These are phyloP conservation scores for Thymelicus acteon DNA, from an alignment of 2,888 invertebrate species.

Conservation along the genomic window DNA sequence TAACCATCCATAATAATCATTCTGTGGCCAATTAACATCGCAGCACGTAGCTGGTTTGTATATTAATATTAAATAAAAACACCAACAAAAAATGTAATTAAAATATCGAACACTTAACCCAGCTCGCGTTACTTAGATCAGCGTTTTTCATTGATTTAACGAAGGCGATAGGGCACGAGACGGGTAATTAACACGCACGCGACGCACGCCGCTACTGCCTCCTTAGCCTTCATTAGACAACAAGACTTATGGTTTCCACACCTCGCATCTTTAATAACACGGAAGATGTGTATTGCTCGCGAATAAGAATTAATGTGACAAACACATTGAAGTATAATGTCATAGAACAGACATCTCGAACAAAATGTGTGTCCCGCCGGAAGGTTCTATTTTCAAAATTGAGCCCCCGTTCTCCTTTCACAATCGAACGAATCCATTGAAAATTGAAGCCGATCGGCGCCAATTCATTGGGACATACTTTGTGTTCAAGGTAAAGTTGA, in stretches of 20 bases:
- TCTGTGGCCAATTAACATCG: not conserved
- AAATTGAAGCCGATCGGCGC: no score
- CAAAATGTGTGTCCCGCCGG: no score
- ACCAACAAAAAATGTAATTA: slow-evolving; percentile 1
- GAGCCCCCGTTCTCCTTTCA: no score
- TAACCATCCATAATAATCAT: not conserved
- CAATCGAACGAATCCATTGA: no score
- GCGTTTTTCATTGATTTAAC: slow-evolving; percentile 53
- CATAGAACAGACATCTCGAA: no score
- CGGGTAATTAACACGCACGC: slow-evolving; percentile 79
- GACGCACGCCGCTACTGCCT: slow-evolving; percentile 57
- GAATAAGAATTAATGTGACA: slow-evolving; percentile 8
- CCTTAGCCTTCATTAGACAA: slow-evolving; percentile 66
- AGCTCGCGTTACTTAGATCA: slow-evolving; percentile 16
- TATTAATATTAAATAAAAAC: not conserved
- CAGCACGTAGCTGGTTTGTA: not conserved
- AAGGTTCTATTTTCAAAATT: no score
- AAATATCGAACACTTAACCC: slow-evolving; percentile 3
- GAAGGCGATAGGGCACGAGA: slow-evolving; percentile 76
- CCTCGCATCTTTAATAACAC: slow-evolving; percentile 44
- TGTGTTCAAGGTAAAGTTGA: no score
- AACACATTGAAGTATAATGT: no score
- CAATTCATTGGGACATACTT: no score
- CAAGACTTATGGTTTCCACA: slow-evolving; percentile 64
- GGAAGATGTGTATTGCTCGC: slow-evolving; percentile 38